Evolutionary conservation across 2,797 vertebrate species (phyloP).

Genomic region (Eupleurogrammus muticus): DNA sequence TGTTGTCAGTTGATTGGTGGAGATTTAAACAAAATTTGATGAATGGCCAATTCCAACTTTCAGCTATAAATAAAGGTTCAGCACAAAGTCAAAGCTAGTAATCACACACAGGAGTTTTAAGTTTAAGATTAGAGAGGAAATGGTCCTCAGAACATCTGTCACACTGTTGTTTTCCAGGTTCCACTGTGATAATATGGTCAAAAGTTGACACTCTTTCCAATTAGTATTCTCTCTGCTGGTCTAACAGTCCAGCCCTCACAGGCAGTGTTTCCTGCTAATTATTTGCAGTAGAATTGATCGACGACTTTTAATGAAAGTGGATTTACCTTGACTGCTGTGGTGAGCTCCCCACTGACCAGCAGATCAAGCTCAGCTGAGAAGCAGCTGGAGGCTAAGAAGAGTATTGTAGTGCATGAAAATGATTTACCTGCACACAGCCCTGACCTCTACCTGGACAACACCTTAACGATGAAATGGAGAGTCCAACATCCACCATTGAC

Average conservation of each 20-base stretch:
- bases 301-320: not conserved
- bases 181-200: not conserved
- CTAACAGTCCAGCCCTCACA: slow-evolving; percentile 1
- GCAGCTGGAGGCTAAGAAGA: too few species aligned
- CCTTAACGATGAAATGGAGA: too few species aligned
- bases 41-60: slow-evolving; percentile 41
- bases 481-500: too few species aligned
- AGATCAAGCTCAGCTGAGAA: too few species aligned
- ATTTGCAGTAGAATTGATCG: not conserved
- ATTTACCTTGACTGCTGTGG: too few species aligned
- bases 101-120: not conserved
- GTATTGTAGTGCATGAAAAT: too few species aligned
- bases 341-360: too few species aligned
- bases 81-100: slow-evolving; percentile 26
- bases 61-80: slow-evolving; percentile 4
- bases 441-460: too few species aligned
- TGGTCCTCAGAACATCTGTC: not conserved
- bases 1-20: slow-evolving; percentile 43
- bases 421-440: too few species aligned
- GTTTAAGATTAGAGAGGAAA: not conserved
- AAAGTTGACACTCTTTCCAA: not conserved
- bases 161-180: not conserved
- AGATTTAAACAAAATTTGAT: slow-evolving; percentile 57
- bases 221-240: not conserved
- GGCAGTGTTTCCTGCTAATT: not conserved